A percentile compares a stretch with the other conserved stretches of the same genome.
phyloP scores from a whole-genome alignment of 1,140 invertebrate species.

The Drosophila ananassae region DNA sequence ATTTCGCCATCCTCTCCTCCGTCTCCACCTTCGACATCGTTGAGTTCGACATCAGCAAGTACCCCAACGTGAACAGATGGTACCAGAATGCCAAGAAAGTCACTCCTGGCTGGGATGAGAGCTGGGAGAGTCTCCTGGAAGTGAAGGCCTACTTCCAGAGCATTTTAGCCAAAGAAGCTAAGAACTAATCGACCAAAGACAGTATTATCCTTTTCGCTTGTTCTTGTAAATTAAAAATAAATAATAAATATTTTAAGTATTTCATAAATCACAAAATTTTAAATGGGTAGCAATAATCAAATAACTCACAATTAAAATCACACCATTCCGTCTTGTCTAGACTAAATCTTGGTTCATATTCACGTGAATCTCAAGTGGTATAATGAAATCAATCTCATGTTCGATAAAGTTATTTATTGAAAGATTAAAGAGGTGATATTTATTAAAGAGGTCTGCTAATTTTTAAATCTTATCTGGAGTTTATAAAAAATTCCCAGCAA shows the following conservation, averaged over 20 bases:
- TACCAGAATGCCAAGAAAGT: conserved; percentile 44
- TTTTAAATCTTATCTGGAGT: too few relatives aligned
- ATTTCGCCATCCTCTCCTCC: conserved; percentile 48
- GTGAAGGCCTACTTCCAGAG: conserved; percentile 7
- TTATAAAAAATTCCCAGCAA: too few relatives aligned
- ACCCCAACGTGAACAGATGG: conserved; percentile 47
- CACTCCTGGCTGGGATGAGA: conserved; percentile 54
- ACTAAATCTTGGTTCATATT: too few relatives aligned
- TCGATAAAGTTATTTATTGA: too few relatives aligned
- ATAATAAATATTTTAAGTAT: background rate
- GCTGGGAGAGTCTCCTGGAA: conserved; percentile 1
- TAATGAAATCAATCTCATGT: too few relatives aligned
- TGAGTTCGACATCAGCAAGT: conserved; percentile 43
- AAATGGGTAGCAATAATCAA: too few relatives aligned
- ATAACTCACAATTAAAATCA: too few relatives aligned
- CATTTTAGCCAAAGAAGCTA: background rate
- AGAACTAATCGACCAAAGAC: background rate
- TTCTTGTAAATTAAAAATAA: background rate
- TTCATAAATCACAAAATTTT: too few relatives aligned
- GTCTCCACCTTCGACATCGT: conserved; percentile 41
- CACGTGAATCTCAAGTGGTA: too few relatives aligned
- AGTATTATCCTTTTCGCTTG: background rate
- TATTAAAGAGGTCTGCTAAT: too few relatives aligned
- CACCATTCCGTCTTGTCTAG: too few relatives aligned
- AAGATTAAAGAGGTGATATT: too few relatives aligned